phyloP scores from a whole-genome alignment of 2,888 invertebrate genomes.

The Ctenicera cuprea region DNA sequence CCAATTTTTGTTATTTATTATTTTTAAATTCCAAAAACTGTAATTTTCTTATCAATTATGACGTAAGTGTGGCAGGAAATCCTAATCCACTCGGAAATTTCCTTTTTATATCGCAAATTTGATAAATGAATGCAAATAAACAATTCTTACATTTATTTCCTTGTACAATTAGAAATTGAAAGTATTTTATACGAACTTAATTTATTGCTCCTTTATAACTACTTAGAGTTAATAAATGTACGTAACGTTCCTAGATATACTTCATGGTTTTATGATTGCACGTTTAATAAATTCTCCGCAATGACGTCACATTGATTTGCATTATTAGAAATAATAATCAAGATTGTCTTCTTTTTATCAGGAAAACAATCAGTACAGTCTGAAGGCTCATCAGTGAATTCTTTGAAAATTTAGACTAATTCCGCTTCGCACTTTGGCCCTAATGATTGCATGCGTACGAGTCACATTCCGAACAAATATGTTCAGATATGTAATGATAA shows the following conservation, averaged over 20 bases:
- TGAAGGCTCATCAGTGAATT: no score
- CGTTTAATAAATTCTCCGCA: conserved; percentile 19
- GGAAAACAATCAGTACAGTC: not conserved
- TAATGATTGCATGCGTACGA: not conserved
- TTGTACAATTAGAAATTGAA: conserved; percentile 6
- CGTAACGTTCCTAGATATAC: conserved; percentile 11
- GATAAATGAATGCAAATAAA: not conserved
- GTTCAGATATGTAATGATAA: conserved; percentile 6
- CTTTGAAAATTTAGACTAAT: not conserved
- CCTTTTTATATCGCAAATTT: no score
- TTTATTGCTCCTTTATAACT: conserved; percentile 20
- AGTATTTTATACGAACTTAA: conserved; percentile 8
- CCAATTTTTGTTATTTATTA: no score
- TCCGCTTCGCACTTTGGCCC: not conserved
- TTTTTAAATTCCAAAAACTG: not conserved
- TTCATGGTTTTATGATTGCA: conserved; percentile 27
- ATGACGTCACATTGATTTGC: conserved; percentile 23
- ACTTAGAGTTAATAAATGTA: conserved; percentile 23
- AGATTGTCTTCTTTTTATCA: not conserved
- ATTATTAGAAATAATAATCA: not conserved
- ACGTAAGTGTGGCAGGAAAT: not conserved
- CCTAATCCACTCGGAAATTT: not conserved
- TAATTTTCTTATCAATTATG: not conserved
- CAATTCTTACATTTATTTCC: not conserved
- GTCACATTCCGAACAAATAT: not conserved